phyloP scores from a whole-genome alignment of 2,113 vertebrate genomes.

The Brachionichthys hirsutus region DNA sequence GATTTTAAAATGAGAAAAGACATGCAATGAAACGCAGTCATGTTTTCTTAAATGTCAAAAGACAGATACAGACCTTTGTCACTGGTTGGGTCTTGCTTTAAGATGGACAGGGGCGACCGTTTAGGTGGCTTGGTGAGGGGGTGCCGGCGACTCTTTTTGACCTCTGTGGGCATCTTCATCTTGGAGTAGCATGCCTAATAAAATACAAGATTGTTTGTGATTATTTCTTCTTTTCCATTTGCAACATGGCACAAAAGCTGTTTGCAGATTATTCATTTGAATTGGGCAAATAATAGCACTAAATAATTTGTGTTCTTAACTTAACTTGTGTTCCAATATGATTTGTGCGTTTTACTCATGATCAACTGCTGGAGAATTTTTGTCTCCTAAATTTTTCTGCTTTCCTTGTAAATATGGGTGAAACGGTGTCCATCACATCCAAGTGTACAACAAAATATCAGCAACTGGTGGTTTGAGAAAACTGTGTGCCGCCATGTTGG shows the following conservation, averaged over 20 bases:
- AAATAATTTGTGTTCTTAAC: too few species aligned
- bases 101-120: conserved; percentile 86
- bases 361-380: neutral
- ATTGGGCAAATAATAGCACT: neutral
- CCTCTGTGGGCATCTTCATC: conserved; percentile 88
- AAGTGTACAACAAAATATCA: too few species aligned
- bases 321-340: too few species aligned
- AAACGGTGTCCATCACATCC: neutral
- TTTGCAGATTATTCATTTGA: neutral
- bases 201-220: neutral
- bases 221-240: neutral
- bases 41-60: neutral
- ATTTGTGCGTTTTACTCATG: too few species aligned
- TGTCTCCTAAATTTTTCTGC: neutral
- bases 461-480: too few species aligned
- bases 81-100: conserved; percentile 89
- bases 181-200: conserved; percentile 82
- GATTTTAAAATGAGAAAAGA: too few species aligned
- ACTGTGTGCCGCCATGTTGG: neutral
- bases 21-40: too few species aligned
- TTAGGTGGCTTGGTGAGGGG: conserved; percentile 90
- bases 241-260: neutral
- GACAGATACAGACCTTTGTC: conserved; percentile 82
- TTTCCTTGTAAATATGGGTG: neutral
- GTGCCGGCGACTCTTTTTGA: conserved; percentile 94